Conservation (phyloP, 2,888 invertebrate species). For the Herminia tarsipennalis region DNA sequence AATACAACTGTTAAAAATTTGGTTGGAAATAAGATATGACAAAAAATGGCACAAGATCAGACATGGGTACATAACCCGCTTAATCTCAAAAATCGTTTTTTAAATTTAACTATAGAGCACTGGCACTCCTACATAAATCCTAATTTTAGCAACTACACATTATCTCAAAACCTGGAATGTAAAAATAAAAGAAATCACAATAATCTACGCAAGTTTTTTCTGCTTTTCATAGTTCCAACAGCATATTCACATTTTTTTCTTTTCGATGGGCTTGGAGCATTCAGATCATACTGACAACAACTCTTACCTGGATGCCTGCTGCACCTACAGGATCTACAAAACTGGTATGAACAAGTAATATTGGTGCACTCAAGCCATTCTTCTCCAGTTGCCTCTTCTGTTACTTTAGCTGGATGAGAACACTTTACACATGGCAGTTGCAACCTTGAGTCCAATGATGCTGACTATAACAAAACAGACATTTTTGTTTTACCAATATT, state of each 20-base stretch:
- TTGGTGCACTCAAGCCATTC: slow-evolving; percentile 84
- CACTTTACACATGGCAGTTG: slow-evolving; percentile 76
- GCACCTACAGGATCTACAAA: slow-evolving; percentile 80
- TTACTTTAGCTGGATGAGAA: slow-evolving; percentile 76
- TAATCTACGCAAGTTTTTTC: slow-evolving; percentile 74
- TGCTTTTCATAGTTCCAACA: slow-evolving; percentile 75
- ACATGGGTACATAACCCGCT: slow-evolving; percentile 42
- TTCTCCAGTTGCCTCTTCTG: slow-evolving; percentile 71
- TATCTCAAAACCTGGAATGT: slow-evolving; percentile 69
- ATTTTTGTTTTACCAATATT: too few species aligned
- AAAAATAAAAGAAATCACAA: slow-evolving; percentile 56
- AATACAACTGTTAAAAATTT: neutral
- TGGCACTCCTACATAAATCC: slow-evolving; percentile 15
- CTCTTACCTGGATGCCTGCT: slow-evolving; percentile 72
- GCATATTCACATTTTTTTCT: slow-evolving; percentile 69
- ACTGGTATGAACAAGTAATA: slow-evolving; percentile 78
- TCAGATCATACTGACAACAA: slow-evolving; percentile 73
- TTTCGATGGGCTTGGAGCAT: slow-evolving; percentile 81
- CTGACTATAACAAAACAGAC: slow-evolving; percentile 64
- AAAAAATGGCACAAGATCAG: slow-evolving; percentile 53
- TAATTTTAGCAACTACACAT: slow-evolving; percentile 40
- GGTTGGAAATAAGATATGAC: neutral
- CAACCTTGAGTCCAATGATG: slow-evolving; percentile 66
- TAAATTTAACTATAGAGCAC: slow-evolving; percentile 33
- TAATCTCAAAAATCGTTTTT: slow-evolving; percentile 45